A percentile compares a stretch with the other conserved stretches of the same genome.
Conservation (phyloP, 2,113 vertebrate genomes). For the Heterochromis multidens region DNA sequence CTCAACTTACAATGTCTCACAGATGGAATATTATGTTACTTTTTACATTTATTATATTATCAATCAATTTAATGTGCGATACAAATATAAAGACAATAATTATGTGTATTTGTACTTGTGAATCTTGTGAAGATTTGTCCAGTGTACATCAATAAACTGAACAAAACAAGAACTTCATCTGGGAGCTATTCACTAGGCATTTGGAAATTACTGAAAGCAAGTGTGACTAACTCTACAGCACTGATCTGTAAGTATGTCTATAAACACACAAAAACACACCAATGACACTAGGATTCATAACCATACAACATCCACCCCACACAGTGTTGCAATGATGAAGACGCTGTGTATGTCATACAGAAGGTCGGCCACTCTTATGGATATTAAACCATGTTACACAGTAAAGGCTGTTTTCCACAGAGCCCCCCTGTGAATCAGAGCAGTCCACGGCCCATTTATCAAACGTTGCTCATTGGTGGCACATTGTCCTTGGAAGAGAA, state of each 20-base stretch:
- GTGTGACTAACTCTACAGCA: not conserved
- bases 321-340: conserved; percentile 36
- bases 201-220: not conserved
- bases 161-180: not conserved
- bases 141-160: not conserved
- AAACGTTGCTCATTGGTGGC: conserved; percentile 18
- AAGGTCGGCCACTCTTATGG: conserved; percentile 43
- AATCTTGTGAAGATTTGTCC: not conserved
- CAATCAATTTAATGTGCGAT: not conserved
- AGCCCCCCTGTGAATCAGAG: conserved; percentile 39
- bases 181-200: not conserved
- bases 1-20: not conserved
- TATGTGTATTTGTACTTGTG: not conserved
- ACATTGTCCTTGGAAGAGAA: conserved; percentile 38
- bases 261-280: not conserved
- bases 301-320: not conserved
- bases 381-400: conserved; percentile 48
- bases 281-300: not conserved
- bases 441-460: conserved; percentile 53
- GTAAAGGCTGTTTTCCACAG: conserved; percentile 44
- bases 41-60: not conserved
- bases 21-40: not conserved
- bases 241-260: not conserved
- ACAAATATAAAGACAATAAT: not conserved
- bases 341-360: conserved; percentile 13